Evolutionary conservation across 2,888 invertebrate genomes (phyloP).

Genomic region (Theristus sp.): DNA sequence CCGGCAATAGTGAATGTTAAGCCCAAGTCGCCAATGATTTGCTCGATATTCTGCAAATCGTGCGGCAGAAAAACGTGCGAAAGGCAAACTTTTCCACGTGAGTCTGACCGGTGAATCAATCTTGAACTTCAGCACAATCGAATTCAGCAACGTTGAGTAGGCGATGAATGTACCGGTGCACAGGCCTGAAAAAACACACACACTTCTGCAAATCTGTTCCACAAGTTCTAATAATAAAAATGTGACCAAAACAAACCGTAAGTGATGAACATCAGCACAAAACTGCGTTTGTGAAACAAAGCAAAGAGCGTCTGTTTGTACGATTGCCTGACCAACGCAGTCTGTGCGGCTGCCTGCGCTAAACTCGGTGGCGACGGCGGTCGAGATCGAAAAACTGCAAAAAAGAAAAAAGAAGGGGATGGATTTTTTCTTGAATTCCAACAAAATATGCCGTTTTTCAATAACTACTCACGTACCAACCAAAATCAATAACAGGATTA

Average conservation of each 20-base stretch:
- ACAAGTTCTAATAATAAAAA: too few relatives aligned
- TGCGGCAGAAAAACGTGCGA: too few relatives aligned
- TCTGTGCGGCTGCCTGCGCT: constrained; percentile 19
- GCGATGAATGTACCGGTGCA: constrained; percentile 33
- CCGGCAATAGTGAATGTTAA: constrained; percentile 70
- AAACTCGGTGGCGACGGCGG: constrained; percentile 30
- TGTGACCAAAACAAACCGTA: too few relatives aligned
- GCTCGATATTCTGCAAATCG: too few relatives aligned
- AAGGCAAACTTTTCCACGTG: too few relatives aligned
- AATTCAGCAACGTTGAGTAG: constrained; percentile 31
- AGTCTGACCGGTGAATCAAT: too few relatives aligned
- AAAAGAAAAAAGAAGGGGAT: too few relatives aligned
- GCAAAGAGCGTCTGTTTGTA: constrained; percentile 18
- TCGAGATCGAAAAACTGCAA: constrained; percentile 26
- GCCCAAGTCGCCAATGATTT: constrained; percentile 40
- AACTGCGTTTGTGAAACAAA: constrained; percentile 25
- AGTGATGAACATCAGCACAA: constrained; percentile 28
- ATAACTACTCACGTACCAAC: constrained; percentile 46
- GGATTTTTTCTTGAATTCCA: too few relatives aligned
- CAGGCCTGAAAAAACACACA: constrained; percentile 29
- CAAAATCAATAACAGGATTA: constrained; percentile 58
- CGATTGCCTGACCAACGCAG: not conserved
- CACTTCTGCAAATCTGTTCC: too few relatives aligned
- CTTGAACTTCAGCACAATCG: constrained; percentile 28
- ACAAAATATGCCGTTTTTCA: too few relatives aligned